Percentiles rank a stretch among this genome's conserved stretches.
phyloP scores from a whole-genome alignment of 2,888 invertebrate genomes.

The Smittia aterrima region DNA sequence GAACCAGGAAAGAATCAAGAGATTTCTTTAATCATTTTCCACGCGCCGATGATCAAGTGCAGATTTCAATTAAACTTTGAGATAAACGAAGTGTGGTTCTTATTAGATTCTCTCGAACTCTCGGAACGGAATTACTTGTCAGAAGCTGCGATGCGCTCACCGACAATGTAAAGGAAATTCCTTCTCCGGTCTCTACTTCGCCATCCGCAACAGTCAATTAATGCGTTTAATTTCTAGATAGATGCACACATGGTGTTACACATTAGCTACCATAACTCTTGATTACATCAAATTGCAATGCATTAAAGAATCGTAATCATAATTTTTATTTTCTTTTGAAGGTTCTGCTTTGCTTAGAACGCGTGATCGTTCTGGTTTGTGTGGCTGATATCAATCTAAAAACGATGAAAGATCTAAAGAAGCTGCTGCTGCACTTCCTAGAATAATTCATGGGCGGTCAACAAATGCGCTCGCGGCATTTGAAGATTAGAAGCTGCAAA shows the following conservation, averaged over 20 bases:
- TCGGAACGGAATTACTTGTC: background rate
- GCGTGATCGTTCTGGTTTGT: slow-evolving; percentile 24
- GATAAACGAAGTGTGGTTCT: background rate
- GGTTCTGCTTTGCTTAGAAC: slow-evolving; percentile 33
- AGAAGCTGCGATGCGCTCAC: background rate
- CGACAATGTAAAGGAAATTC: background rate
- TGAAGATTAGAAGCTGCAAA: background rate
- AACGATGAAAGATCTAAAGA: no score
- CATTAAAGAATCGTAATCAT: slow-evolving; percentile 30
- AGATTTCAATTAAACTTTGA: background rate
- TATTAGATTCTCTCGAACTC: background rate
- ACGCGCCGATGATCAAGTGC: background rate
- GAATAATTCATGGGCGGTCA: background rate
- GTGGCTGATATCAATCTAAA: background rate
- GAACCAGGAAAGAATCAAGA: background rate
- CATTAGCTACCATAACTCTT: slow-evolving; percentile 18
- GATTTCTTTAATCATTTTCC: background rate
- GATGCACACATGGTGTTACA: slow-evolving; percentile 27
- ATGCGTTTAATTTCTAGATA: slow-evolving; percentile 36
- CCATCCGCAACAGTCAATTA: slow-evolving; percentile 36
- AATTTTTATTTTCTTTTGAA: background rate
- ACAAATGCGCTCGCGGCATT: background rate
- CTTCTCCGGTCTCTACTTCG: background rate
- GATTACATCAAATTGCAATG: slow-evolving; percentile 34
- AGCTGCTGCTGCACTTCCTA: background rate